phyloP scores from a whole-genome alignment of 2,888 invertebrate genomes.

The Sclerodermus sp. region DNA sequence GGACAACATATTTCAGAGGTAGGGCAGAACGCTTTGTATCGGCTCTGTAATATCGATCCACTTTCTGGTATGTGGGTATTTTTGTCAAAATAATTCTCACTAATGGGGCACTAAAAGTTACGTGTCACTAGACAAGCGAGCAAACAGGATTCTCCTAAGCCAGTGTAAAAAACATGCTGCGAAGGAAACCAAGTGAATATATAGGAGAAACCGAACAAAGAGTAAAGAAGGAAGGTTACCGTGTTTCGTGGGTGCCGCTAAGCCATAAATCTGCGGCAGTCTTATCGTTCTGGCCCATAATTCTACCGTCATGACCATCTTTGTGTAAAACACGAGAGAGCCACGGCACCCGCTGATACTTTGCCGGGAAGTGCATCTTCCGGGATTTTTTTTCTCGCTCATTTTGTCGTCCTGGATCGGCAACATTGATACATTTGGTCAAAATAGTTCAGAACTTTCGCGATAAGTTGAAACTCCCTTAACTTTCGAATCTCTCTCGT shows the following conservation, averaged over 20 bases:
- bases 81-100: too few relatives aligned
- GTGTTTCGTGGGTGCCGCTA: conserved; percentile 13
- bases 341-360: conserved; percentile 11
- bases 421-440: too few relatives aligned
- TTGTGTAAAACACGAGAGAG: conserved; percentile 18
- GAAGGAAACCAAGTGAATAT: not conserved
- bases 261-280: conserved; percentile 16
- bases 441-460: too few relatives aligned
- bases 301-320: conserved; percentile 16
- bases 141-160: too few relatives aligned
- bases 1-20: too few relatives aligned
- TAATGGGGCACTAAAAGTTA: too few relatives aligned
- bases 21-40: too few relatives aligned
- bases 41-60: too few relatives aligned
- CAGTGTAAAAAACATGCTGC: not conserved
- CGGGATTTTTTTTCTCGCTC: not conserved
- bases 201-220: conserved; percentile 3
- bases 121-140: too few relatives aligned
- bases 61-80: too few relatives aligned
- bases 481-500: too few relatives aligned
- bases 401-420: not conserved
- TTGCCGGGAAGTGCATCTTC: conserved; percentile 7
- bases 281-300: conserved; percentile 20
- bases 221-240: conserved; percentile 5
- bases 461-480: too few relatives aligned